Percentiles rank a stretch among this genome's conserved stretches.
These are phyloP conservation scores for Tetramorium parvispinum DNA, from an alignment of 1,140 invertebrate genomes.

Conservation along the genomic window DNA sequence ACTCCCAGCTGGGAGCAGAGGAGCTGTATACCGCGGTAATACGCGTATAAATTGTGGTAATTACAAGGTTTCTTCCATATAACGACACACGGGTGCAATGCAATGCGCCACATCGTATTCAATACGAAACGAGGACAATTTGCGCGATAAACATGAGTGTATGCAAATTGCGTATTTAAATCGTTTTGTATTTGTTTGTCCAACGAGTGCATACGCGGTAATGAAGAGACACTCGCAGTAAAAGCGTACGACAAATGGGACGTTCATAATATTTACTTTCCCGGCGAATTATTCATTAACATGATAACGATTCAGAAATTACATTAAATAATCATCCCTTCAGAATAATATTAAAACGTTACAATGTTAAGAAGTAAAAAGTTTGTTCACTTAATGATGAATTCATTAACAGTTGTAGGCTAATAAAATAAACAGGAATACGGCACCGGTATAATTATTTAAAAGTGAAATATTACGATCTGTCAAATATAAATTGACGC, in stretches of 20 bases:
- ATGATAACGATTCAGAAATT: conserved; percentile 19
- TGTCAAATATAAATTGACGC: too few species aligned
- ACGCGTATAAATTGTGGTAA: conserved; percentile 57
- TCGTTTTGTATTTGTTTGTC: conserved; percentile 33
- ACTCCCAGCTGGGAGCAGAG: conserved; percentile 52
- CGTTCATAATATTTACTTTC: conserved; percentile 18
- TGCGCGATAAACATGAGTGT: conserved; percentile 50
- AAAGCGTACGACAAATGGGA: conserved; percentile 4
- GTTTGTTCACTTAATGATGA: not conserved
- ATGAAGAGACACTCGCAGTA: conserved; percentile 34
- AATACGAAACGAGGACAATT: conserved; percentile 52
- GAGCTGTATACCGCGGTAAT: conserved; percentile 42
- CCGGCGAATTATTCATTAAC: conserved; percentile 12
- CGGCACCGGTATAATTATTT: not conserved
- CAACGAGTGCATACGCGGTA: conserved; percentile 17
- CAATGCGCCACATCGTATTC: conserved; percentile 19
- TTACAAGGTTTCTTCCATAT: conserved; percentile 52
- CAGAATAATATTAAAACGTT: conserved; percentile 1
- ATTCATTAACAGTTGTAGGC: not conserved
- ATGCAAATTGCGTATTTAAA: conserved; percentile 55
- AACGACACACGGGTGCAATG: conserved; percentile 28
- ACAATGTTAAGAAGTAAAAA: not conserved
- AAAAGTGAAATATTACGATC: not conserved
- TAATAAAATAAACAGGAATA: not conserved
- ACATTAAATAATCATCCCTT: not conserved